Evolutionary conservation across 2,797 vertebrate genomes (phyloP), one percentile per base, ranked within the genome.

Genomic region (Alcedo quadribrachys): DNA sequence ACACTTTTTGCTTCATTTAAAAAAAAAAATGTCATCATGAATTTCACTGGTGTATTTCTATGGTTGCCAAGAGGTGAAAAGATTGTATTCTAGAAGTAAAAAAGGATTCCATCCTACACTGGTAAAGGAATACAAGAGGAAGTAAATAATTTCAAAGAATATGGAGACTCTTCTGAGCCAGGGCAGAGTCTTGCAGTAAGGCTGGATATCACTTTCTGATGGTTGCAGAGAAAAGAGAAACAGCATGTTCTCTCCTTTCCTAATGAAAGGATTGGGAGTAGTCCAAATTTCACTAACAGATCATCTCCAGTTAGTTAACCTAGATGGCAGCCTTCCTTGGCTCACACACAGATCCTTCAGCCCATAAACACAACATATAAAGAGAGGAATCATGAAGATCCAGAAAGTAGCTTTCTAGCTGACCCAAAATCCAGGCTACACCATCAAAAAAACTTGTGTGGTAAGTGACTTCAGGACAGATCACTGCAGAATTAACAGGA

Each of bases 361-460:
- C 27, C 21, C 8, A 0, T 11, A 33, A 50, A 15, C 16, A 30
- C 12, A 27, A 21, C 5, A 5, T 11, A 6, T 2, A 25, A 77
- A 37, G 11, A 24, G 12, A 81, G 18, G 25, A 62, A 73, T 15
- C 18, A 3, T 11, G 12, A 54, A 78, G 35, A 27, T 15, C 54
- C 66, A 48, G 42, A 57, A 15, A 77, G 13, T 12, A 25, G 62
- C 24, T 62, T 75, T n/a, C 66, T 62, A 54, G 50, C 7, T 46
- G 63, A 76, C 77, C 40, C 78, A 48, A 90, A 93, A 90, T 61
- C 57, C 71, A 70, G 30, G 17, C 53, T 80, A 17, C 40, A 50
- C 15, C 65, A 37, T 4, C 35, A 85, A 37, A 82, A 57, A 57
- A 8, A 7, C 32, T 55, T 5, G 14, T 2, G 7, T 33, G 30